phyloP scores from a whole-genome alignment of 2,888 invertebrate genomes.

The Lingula anatina region DNA sequence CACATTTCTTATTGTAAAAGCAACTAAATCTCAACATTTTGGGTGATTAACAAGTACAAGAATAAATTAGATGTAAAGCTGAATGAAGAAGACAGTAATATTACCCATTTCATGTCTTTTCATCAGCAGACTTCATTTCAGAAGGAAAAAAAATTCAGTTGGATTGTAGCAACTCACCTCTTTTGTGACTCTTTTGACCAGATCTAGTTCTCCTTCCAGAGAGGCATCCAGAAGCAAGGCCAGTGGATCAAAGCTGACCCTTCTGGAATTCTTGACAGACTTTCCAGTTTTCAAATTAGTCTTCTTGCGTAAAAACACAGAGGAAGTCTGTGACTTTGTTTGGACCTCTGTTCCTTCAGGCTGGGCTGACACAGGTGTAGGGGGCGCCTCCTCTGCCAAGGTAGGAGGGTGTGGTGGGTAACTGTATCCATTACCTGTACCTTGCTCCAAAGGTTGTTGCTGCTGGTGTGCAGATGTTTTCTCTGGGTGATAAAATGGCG shows the following conservation, averaged over 20 bases:
- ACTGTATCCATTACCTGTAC: not conserved
- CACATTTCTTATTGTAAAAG: no score
- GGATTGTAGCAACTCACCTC: conserved; percentile 55
- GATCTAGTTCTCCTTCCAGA: conserved; percentile 93
- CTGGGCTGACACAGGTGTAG: not conserved
- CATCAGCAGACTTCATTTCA: no score
- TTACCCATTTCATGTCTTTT: no score
- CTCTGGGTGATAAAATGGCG: no score
- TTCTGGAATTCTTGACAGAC: conserved; percentile 24
- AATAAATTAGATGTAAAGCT: no score
- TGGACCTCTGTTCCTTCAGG: no score
- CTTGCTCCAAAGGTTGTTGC: not conserved
- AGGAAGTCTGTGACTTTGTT: not conserved
- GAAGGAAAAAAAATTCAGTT: no score
- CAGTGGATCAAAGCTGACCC: conserved; percentile 96
- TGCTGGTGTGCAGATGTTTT: no score
- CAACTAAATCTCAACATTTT: no score
- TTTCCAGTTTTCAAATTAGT: conserved; percentile 56
- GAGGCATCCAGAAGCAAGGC: conserved; percentile 94
- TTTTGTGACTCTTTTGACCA: conserved; percentile 90
- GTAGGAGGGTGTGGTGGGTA: not conserved
- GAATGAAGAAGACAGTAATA: no score
- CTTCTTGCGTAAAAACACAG: conserved; percentile 19
- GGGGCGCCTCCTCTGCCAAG: not conserved
- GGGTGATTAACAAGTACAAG: no score